These are phyloP conservation scores for Sardinella longiceps DNA, from an alignment of 2,797 vertebrate species.

Conservation along the genomic window DNA sequence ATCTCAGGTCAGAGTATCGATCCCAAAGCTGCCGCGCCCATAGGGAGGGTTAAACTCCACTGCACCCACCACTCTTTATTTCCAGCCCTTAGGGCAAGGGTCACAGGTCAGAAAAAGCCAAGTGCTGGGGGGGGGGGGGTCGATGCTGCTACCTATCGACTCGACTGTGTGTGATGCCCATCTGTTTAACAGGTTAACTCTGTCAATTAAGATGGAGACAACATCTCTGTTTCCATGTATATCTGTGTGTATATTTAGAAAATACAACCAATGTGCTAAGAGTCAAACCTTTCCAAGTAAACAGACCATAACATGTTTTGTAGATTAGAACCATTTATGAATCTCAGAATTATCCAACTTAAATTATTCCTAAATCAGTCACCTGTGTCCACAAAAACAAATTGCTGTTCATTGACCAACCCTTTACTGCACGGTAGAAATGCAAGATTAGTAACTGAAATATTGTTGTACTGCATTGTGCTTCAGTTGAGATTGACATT, in stretches of 20 bases:
- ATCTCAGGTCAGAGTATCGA: slow-evolving; percentile 60
- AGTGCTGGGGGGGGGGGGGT: slow-evolving; percentile 71
- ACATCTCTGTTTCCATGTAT: background rate
- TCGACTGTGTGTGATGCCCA: slow-evolving; percentile 62
- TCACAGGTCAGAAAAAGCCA: slow-evolving; percentile 71
- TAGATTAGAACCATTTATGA: background rate
- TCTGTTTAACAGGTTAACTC: slow-evolving; percentile 80
- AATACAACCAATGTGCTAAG: background rate
- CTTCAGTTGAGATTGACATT: too few species aligned
- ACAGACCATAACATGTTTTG: background rate
- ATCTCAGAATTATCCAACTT: background rate
- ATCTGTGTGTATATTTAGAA: background rate
- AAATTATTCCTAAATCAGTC: too few species aligned
- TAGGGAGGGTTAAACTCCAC: slow-evolving; percentile 69
- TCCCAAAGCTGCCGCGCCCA: slow-evolving; percentile 55
- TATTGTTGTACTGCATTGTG: too few species aligned
- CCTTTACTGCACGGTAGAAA: too few species aligned
- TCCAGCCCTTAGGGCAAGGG: slow-evolving; percentile 69
- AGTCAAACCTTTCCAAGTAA: background rate
- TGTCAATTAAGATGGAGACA: background rate
- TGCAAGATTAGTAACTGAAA: too few species aligned
- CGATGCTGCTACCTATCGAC: slow-evolving; percentile 66
- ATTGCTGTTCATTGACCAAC: too few species aligned
- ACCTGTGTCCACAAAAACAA: too few species aligned
- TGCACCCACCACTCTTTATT: slow-evolving; percentile 57